Evolutionary conservation across 2,113 vertebrate genomes (phyloP), one percentile per base, ranked within the genome.

Genomic region (Rhynchomys soricoides): DNA sequence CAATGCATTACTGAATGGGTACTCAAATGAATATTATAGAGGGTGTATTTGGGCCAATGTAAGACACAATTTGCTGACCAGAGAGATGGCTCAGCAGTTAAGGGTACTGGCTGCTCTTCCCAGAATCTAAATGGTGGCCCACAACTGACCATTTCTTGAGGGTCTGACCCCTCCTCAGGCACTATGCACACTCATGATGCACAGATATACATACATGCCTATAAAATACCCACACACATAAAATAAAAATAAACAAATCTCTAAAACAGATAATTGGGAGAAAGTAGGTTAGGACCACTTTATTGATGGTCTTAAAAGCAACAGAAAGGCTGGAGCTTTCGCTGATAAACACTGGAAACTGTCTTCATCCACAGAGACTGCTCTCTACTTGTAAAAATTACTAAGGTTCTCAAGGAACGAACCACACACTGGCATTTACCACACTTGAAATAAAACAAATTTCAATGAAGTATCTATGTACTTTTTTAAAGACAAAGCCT

Each of bases 381-480:
- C 50, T 91, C 90, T 43, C 70, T 17, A 93, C 17, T 70, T 37
- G 52, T 88, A 50, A 86, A 77, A 90, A 73, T 86, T 59, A 77
- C 0, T 82, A 50, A 16, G 0, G 29, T 87, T 86, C 68, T 68
- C 87, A 88, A 88, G 34, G 37, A 83, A 50, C 37, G 48, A 48
- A 26, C 55, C 62, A 83, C 57, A 83, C 24, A 9, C 6, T 83
- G 43, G 17, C 21, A 90, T n/a, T 89, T 93, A 95, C 34, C 66
- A 68, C 57, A 86, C 68, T 86, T 74, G 55, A 86, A 93, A 62
- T 81, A 59, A 86, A 96, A 74, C 40, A n/a, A 81, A 57, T 57
- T 52, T 57, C 19, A 68, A 85, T 50, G 62, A 86, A 81, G 45
- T 86, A 10, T 29, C 17, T 81, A 82, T 10, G 15, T 83, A 31